A percentile compares a stretch with the other conserved stretches of the same genome.
Evolutionary conservation across 2,888 invertebrate genomes (phyloP).

Genomic region (Apodemia duryi): DNA sequence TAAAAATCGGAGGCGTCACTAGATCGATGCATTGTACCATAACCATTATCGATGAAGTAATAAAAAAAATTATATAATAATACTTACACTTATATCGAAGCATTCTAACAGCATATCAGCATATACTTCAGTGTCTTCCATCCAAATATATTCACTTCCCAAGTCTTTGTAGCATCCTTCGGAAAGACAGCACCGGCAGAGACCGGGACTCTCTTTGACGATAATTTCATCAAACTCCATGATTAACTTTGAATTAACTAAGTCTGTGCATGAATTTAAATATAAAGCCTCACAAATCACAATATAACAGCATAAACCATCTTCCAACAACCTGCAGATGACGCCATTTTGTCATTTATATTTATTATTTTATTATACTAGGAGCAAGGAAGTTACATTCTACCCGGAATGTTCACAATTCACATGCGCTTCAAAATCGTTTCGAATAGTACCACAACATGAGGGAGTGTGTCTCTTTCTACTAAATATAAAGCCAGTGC

Average conservation of each 20-base stretch:
- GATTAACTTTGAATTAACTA: constrained; percentile 25
- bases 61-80: neutral
- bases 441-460: too few species aligned
- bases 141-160: constrained; percentile 64
- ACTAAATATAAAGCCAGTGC: too few species aligned
- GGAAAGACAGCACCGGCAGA: constrained; percentile 72
- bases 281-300: neutral
- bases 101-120: constrained; percentile 63
- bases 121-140: constrained; percentile 70
- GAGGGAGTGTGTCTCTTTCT: too few species aligned
- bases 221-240: constrained; percentile 69
- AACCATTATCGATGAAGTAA: too few species aligned
- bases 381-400: too few species aligned
- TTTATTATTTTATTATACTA: too few species aligned
- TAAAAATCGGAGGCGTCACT: too few species aligned
- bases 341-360: neutral
- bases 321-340: too few species aligned
- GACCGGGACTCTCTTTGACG: constrained; percentile 67
- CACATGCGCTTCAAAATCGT: too few species aligned
- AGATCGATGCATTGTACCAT: too few species aligned
- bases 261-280: neutral
- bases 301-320: neutral
- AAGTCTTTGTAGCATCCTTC: constrained; percentile 72
- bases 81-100: constrained; percentile 6
- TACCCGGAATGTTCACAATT: too few species aligned